These are phyloP conservation scores for Hafferia zeledoni DNA, from an alignment of 2,797 vertebrate species.

Conservation along the genomic window DNA sequence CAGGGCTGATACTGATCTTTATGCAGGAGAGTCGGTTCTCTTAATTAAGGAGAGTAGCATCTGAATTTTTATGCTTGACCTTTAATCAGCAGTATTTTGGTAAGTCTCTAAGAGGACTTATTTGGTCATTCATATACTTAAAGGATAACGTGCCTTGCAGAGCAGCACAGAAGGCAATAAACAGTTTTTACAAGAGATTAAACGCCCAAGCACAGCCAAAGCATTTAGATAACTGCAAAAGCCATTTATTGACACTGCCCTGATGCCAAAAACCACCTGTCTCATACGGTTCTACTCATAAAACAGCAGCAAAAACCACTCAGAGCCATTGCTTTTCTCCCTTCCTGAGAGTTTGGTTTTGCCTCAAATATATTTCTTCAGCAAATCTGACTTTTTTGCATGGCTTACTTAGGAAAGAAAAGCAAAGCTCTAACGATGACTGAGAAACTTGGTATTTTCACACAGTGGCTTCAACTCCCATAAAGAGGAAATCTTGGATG, in stretches of 20 bases:
- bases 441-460: not conserved
- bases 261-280: not conserved
- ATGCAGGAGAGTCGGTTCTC: not conserved
- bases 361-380: not conserved
- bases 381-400: not conserved
- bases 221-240: conserved; percentile 61
- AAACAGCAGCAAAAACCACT: not conserved
- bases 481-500: not conserved
- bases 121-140: conserved; percentile 25
- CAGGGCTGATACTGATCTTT: not conserved
- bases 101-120: not conserved
- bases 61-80: conserved; percentile 42
- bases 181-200: conserved; percentile 68
- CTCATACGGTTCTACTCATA: not conserved
- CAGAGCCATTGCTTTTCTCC: not conserved
- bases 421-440: not conserved
- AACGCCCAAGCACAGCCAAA: conserved; percentile 24
- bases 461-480: not conserved
- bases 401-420: not conserved
- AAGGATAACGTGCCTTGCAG: conserved; percentile 36
- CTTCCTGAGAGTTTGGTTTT: not conserved
- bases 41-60: conserved; percentile 12
- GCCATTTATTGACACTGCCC: conserved; percentile 21
- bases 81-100: conserved; percentile 43
- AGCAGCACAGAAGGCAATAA: conserved; percentile 35